phyloP scores from a whole-genome alignment of 2,113 vertebrate species.

The Pyrgilauda ruficollis region DNA sequence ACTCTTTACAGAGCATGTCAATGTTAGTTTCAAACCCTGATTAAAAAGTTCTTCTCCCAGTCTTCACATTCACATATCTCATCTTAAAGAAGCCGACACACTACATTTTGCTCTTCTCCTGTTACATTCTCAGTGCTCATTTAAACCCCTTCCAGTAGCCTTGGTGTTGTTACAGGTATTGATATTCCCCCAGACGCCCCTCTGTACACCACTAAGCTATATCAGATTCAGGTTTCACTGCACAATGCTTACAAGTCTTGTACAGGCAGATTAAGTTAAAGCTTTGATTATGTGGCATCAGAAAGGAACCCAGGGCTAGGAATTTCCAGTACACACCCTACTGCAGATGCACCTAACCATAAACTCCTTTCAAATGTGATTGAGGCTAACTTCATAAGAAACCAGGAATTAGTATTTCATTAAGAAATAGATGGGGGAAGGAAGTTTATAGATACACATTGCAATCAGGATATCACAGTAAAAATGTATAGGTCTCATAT shows the following conservation, averaged over 20 bases:
- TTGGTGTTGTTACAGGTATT: neutral
- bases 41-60: neutral
- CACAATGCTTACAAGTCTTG: neutral
- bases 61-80: neutral
- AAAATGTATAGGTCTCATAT: accelerated
- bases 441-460: neutral
- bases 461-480: neutral
- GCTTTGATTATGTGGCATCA: neutral
- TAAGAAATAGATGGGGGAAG: neutral
- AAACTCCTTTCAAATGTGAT: neutral
- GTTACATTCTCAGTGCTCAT: neutral
- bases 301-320: neutral
- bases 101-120: neutral
- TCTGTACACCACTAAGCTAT: neutral
- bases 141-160: neutral
- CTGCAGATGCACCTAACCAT: neutral
- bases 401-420: neutral
- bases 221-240: neutral
- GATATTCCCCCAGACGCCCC: neutral
- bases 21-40: neutral
- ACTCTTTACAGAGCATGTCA: neutral
- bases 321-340: neutral
- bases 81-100: neutral
- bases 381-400: neutral
- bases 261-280: neutral